Evolutionary conservation across 2,113 vertebrate genomes (phyloP), one percentile per base, ranked within the genome.

Genomic region (Dasypus novemcinctus): DNA sequence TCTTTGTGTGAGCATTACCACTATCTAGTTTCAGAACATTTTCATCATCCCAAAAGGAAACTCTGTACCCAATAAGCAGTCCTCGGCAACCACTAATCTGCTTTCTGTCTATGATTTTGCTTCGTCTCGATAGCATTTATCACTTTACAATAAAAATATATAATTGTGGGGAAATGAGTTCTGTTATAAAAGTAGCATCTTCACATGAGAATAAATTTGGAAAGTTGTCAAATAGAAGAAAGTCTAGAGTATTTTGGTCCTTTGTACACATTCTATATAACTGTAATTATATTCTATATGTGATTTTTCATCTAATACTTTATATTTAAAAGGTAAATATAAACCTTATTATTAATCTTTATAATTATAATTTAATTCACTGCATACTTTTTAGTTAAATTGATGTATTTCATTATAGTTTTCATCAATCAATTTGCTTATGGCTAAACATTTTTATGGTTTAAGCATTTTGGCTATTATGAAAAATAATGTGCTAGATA

Each of bases 361-460:
- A 52, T 41, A 72, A 79, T 3, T 87, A 31, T 46, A 59, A 64
- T 57, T 84, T 80, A 63, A 78, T 82, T 25, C 7, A 43, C 23
- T 90, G 13, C 41, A 75, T 57, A n/a, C 49, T 68, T 76, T 64
- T 78, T 72, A 66, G 27, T 38, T 86, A n/a, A 88, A 20, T 59
- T 72, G 15, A 68, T 90, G 17, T 27, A 36, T 49, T 94, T 85
- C 41, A 72, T 83, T n/a, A 57, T 76, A 85, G 68, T 52, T 91
- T 87, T 84, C 84, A 57, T 66, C 69, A 93, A 63, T 46, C 83
- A 74, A 82, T 61, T 91, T 82, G 66, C 90, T 93, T 92, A 66
- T 85, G n/a, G 36, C 20, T 90, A n/a, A 92, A 74, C 18, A 75
- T 64, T 94, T 88, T 90, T 83, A 36, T 92, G 93, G 43, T 92